These are phyloP conservation scores for Drosophila infuscata DNA, from an alignment of 2,888 invertebrate genomes.

Conservation along the genomic window DNA sequence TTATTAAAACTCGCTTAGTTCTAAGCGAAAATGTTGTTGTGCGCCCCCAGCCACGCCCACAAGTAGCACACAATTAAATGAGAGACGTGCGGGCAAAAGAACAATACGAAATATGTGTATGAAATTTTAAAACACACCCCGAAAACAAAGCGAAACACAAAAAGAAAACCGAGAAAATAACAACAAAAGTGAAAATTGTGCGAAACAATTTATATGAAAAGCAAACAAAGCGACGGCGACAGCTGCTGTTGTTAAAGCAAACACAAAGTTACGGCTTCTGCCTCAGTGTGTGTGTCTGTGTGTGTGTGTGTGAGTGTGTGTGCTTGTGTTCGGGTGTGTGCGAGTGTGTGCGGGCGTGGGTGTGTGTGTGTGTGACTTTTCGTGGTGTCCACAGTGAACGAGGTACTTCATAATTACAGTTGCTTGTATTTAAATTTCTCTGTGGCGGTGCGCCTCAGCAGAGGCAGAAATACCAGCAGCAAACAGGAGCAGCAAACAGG, in stretches of 20 bases:
- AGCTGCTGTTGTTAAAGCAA: constrained; percentile 75
- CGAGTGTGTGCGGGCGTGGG: constrained; percentile 5
- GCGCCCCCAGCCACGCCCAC: constrained; percentile 19
- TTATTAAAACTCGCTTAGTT: constrained; percentile 59
- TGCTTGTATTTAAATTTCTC: constrained; percentile 71
- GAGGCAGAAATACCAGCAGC: not conserved
- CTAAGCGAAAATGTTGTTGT: constrained; percentile 20
- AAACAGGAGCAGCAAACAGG: constrained; percentile 3
- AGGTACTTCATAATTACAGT: constrained; percentile 73
- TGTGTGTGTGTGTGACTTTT: constrained; percentile 60
- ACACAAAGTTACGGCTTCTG: constrained; percentile 67
- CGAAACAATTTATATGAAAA: constrained; percentile 70
- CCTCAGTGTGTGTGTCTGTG: constrained; percentile 1
- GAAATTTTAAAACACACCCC: constrained; percentile 49
- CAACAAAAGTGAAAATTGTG: constrained; percentile 53
- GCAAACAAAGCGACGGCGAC: constrained; percentile 55
- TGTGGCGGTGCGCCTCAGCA: constrained; percentile 43
- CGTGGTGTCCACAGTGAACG: constrained; percentile 55
- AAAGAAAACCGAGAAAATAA: constrained; percentile 16
- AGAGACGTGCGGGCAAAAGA: constrained; percentile 61
- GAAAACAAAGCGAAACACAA: constrained; percentile 15
- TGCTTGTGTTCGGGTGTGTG: not conserved
- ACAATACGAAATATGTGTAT: constrained; percentile 57
- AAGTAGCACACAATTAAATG: constrained; percentile 57
- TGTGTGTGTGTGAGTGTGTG: constrained; percentile 2